Percentiles rank a stretch among this genome's conserved stretches.
phyloP scores from a whole-genome alignment of 2,797 vertebrate species.

The Huso huso region DNA sequence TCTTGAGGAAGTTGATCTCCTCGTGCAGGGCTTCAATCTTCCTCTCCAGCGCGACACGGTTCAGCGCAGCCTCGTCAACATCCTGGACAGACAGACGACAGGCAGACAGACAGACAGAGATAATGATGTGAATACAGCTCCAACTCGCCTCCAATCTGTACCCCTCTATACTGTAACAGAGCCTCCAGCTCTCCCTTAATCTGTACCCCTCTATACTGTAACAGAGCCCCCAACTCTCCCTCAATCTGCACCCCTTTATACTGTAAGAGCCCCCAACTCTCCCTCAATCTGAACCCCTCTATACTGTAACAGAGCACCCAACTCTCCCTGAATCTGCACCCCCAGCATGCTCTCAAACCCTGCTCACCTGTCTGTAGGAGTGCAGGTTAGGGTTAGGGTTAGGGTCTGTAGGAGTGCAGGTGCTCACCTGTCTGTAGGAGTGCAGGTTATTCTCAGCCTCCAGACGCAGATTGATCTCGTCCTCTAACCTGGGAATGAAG shows the following conservation, averaged over 20 bases:
- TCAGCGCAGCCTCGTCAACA: slow-evolving; percentile 75
- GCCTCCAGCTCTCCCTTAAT: too few relatives aligned
- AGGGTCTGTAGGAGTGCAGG: neutral
- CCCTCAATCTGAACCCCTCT: too few relatives aligned
- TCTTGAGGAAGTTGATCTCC: slow-evolving; percentile 79
- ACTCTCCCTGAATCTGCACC: too few relatives aligned
- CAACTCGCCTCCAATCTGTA: neutral
- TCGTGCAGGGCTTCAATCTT: slow-evolving; percentile 78
- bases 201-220: too few relatives aligned
- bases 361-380: neutral
- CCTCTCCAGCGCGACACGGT: slow-evolving; percentile 77
- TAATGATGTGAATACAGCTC: too few relatives aligned
- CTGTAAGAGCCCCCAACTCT: too few relatives aligned
- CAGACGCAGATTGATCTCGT: slow-evolving; percentile 66
- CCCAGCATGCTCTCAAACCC: too few relatives aligned
- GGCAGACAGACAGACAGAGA: neutral
- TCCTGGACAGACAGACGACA: slow-evolving; percentile 50
- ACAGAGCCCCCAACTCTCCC: too few relatives aligned
- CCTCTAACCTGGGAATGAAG: slow-evolving; percentile 63
- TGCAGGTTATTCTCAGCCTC: slow-evolving; percentile 75
- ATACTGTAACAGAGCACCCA: too few relatives aligned
- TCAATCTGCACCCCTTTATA: neutral
- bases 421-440: slow-evolving; percentile 71
- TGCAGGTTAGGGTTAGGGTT: neutral
- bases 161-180: too few relatives aligned